A percentile compares a stretch with the other conserved stretches of the same genome.
Evolutionary conservation across 2,888 invertebrate species (phyloP).

Genomic region (Schrankia costaestrigalis): DNA sequence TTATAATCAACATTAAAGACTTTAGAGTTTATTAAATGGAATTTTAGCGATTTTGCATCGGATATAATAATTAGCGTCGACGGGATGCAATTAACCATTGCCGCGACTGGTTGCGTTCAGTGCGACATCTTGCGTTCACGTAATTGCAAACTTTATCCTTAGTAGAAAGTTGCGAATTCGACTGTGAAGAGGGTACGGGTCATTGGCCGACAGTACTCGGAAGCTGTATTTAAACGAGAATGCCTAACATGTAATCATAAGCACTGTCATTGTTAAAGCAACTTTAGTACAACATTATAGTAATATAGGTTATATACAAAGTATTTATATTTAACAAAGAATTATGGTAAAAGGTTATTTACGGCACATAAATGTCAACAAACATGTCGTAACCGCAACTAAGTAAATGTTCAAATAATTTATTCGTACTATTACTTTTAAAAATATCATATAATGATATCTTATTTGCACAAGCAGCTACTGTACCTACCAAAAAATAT

Average conservation of each 20-base stretch:
- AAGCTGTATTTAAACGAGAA: conserved; percentile 57
- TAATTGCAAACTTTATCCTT: conserved; percentile 55
- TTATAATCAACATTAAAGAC: too few species aligned
- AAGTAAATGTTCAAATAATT: too few species aligned
- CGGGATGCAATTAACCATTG: conserved; percentile 46
- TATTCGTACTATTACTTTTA: too few species aligned
- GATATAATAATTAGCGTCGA: conserved; percentile 46
- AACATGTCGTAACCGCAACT: too few species aligned
- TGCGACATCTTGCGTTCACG: conserved; percentile 50
- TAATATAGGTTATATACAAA: not conserved
- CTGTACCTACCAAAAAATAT: too few species aligned
- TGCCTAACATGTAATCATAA: conserved; percentile 45
- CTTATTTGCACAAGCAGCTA: too few species aligned
- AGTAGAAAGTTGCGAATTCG: conserved; percentile 76
- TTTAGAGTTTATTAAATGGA: conserved; percentile 28
- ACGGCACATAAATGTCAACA: too few species aligned
- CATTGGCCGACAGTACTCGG: conserved; percentile 62
- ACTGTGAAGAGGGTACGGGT: conserved; percentile 38
- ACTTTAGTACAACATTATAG: not conserved
- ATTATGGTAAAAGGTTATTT: not conserved
- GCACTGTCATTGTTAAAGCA: conserved; percentile 21
- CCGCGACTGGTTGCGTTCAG: conserved; percentile 42
- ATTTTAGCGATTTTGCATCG: conserved; percentile 40
- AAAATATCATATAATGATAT: too few species aligned
- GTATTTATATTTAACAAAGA: not conserved